Percentiles rank a stretch among this genome's conserved stretches.
Evolutionary conservation across 2,113 vertebrate species (phyloP).

Genomic region (Uria lomvia): DNA sequence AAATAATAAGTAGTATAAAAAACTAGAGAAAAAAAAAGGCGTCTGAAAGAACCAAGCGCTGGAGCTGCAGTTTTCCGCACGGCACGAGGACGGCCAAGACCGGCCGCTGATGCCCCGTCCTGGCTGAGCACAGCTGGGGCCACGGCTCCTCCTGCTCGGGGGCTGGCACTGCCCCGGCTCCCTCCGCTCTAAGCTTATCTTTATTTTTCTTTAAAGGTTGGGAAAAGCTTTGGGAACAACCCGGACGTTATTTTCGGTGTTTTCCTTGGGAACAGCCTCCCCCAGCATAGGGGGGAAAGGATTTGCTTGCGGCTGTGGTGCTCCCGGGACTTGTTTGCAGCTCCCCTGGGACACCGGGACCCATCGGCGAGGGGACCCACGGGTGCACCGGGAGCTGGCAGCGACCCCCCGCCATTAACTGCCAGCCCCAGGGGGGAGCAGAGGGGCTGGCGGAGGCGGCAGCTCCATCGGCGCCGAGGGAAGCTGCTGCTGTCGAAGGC

Average conservation of each 20-base stretch:
- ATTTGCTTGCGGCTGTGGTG: neutral
- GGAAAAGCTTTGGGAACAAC: neutral
- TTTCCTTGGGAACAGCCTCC: neutral
- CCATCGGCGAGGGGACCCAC: fast-evolving
- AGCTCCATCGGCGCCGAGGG: neutral
- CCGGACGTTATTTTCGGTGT: neutral
- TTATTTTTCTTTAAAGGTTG: neutral
- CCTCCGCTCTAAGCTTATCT: neutral
- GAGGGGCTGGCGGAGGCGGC: neutral
- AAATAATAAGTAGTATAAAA: neutral
- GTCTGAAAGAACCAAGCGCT: neutral
- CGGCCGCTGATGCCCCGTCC: fast-evolving
- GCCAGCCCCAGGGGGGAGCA: neutral
- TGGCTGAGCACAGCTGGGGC: neutral
- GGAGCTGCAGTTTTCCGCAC: neutral
- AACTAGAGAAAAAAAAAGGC: neutral
- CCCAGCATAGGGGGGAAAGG: neutral
- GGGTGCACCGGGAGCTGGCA: neutral
- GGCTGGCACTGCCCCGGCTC: fast-evolving
- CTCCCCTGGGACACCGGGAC: neutral
- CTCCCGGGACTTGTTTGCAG: neutral
- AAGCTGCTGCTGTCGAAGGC: neutral
- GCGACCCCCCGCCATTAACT: neutral
- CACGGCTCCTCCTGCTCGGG: neutral
- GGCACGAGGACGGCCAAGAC: fast-evolving